Evolutionary conservation across 2,888 invertebrate species (phyloP), one percentile per base, ranked within the genome.

Genomic region (Stenichneumon culpator): DNA sequence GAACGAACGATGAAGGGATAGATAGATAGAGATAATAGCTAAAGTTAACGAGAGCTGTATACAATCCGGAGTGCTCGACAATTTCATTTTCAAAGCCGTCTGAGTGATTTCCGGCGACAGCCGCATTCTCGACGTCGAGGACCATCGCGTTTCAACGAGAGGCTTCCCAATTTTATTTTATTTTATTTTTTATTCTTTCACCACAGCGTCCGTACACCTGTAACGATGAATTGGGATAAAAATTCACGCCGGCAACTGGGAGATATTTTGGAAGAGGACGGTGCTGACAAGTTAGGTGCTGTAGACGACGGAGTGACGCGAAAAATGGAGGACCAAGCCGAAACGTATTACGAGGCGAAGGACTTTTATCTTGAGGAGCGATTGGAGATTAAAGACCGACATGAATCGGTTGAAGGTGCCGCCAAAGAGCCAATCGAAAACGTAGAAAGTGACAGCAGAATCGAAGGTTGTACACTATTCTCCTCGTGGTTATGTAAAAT

Each of bases 261-360:
- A 47, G 94, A 94, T 54, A 95, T 95, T 90, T 89, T 93, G 65
- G 88, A 90, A 7, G 97, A 96, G 96, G 96, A 96, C 93, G 93
- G 94, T 0, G 93, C 95, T 50, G 96, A 96, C 95, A 95, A 94
- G 90, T 91, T 91, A 90, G 93, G 93, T 78, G 94, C 94, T 89
- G 94, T 94, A 19, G 92, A 94, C 22, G 92, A 94, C 60, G 88
- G 94, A 70, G 87, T 93, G 69, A 94, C 94, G 44, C n/a, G 50
- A 16, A 14, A n/a, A 32, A 36, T 25, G n/a, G 70, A 67, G 28
- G 63, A 68, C 57, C 44, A 73, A 6, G 69, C 54, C 11, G 63
- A 54, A 65, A 47, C 60, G n/a, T 9, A 67, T 60, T 60, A 63
- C 52, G 75, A 65, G 52, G 32, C 74, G 25, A 72, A 80, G 50